Evolutionary conservation across 2,888 invertebrate species (phyloP).

Genomic region (Cosmopolites sordidus): DNA sequence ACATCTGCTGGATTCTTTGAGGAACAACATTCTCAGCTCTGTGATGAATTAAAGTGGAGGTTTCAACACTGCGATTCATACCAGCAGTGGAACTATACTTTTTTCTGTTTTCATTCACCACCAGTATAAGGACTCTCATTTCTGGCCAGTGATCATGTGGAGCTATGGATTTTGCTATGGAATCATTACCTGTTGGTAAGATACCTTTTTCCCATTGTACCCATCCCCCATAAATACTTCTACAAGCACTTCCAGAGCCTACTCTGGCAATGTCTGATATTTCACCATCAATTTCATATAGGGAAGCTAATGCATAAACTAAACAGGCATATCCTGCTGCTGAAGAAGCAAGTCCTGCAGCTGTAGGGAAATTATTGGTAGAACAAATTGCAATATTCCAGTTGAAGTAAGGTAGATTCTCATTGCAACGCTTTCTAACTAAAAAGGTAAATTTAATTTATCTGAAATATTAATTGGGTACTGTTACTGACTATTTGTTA

Average conservation of each 20-base stretch:
- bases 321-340: conserved; percentile 97
- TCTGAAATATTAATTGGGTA: neutral
- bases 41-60: conserved; percentile 76
- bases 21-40: conserved; percentile 73
- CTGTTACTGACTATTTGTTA: conserved; percentile 57
- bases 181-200: conserved; percentile 63
- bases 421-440: conserved; percentile 52
- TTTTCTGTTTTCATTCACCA: conserved; percentile 80
- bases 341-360: conserved; percentile 96
- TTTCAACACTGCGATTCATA: conserved; percentile 77
- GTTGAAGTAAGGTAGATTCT: conserved; percentile 46
- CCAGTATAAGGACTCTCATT: conserved; percentile 82
- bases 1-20: conserved; percentile 59
- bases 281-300: conserved; percentile 71
- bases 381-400: conserved; percentile 83
- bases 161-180: conserved; percentile 69
- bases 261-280: conserved; percentile 74
- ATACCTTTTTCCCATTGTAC: conserved; percentile 74
- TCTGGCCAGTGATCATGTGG: conserved; percentile 81
- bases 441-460: conserved; percentile 28
- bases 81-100: conserved; percentile 82
- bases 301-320: conserved; percentile 70
- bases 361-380: conserved; percentile 97
- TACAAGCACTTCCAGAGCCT: conserved; percentile 94
- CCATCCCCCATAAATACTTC: conserved; percentile 92